Evolutionary conservation across 2,797 vertebrate genomes (phyloP).

Genomic region (Micropoecilia bifurca): DNA sequence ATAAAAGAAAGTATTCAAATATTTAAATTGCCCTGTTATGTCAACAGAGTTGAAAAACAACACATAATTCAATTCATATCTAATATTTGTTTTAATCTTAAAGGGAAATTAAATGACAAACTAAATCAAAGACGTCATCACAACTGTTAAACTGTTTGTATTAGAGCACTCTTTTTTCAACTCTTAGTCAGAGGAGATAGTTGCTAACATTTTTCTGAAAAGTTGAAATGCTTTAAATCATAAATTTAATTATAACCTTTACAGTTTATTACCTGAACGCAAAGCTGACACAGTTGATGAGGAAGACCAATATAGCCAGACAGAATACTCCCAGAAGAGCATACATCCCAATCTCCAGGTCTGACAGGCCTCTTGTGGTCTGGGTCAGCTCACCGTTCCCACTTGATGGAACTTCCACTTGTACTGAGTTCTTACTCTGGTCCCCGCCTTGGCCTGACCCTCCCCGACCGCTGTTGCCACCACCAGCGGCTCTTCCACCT

Average conservation of each 20-base stretch:
- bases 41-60: not conserved
- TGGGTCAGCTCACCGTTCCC: slow-evolving; percentile 86
- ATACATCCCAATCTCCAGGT: slow-evolving; percentile 98
- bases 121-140: not conserved
- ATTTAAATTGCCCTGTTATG: not conserved
- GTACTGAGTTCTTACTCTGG: slow-evolving; percentile 85
- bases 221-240: not conserved
- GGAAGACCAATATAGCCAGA: slow-evolving; percentile 95
- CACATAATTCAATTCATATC: not conserved
- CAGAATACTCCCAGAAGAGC: slow-evolving; percentile 96
- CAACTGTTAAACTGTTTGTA: not conserved
- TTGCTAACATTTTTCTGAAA: not conserved
- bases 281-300: slow-evolving; percentile 97
- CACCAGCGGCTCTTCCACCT: slow-evolving; percentile 72
- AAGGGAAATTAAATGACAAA: not conserved
- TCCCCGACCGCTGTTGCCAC: slow-evolving; percentile 72
- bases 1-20: not conserved
- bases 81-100: not conserved
- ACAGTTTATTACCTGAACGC: slow-evolving; percentile 85
- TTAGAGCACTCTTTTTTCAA: not conserved
- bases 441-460: slow-evolving; percentile 79
- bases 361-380: slow-evolving; percentile 88
- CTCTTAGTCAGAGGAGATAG: not conserved
- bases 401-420: slow-evolving; percentile 84
- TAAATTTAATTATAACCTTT: not conserved